Base-by-base conservation (phyloP, 2,888 invertebrate species). In the Ceraclea dissimilis region DNA sequence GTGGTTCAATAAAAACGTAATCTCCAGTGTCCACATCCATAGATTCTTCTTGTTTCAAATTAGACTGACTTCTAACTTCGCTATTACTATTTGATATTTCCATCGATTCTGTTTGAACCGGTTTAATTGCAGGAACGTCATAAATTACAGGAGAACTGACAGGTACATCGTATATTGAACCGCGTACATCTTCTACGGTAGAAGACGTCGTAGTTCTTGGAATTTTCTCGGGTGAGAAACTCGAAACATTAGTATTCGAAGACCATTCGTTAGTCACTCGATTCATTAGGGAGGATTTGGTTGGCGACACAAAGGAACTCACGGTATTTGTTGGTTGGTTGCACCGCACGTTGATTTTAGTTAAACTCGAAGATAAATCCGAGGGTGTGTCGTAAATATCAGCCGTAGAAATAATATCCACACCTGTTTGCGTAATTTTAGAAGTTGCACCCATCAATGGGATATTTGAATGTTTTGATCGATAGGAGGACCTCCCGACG, bases 371-470 rank as follows among this genome's bases (percentile, higher is more conserved):
- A 13, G 52, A 43, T 69, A 4, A 74, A 73, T 60, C 73, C 71
- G 57, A 44, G 2, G 62, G 57, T 49, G 49, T 59, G n/a, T 77
- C 78, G 60, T 77, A 77, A 31, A 77, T 75, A 59, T 77, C 77
- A 1, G 77, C 73, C 33, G 76, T 74, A 2, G 74, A 67, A 59
- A 76, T 63, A 54, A 78, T 73, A 63, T 75, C 76, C 0, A 76
- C 70, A 1, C 77, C 75, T 0, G 77, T 75, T 61, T 77, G 77
- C 0, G 77, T 75, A 60, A 78, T 77, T 63, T 78, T 78, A 0
- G 78, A 78, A 1, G 78, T 78, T 4, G 76, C 74, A 54, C 78
- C 78, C 2, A 78, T 74, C 63, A 78, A 64, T 44, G 78, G 78
- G 62, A 78, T 77, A 61, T 77, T 78, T 22, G 74, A 72, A 63